Percentiles rank a stretch among this genome's conserved stretches.
Evolutionary conservation across 2,888 invertebrate species (phyloP).

Genomic region (Lepidonotus clava): DNA sequence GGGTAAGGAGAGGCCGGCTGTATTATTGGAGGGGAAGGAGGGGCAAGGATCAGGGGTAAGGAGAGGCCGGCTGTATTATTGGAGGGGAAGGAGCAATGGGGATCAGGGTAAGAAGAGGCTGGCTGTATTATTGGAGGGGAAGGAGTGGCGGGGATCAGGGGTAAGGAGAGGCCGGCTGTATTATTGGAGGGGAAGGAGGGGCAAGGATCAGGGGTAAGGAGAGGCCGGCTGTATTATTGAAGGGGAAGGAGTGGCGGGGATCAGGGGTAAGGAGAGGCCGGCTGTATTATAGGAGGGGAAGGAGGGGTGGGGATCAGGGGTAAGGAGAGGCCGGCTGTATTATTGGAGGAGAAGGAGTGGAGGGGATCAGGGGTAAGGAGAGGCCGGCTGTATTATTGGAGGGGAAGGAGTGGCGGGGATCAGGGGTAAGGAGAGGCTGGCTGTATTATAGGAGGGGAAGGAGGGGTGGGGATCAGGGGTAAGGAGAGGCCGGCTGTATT

Average conservation of each 20-base stretch:
- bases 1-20: slow-evolving; percentile 23
- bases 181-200: slow-evolving; percentile 20
- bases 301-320: neutral
- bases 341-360: slow-evolving; percentile 8
- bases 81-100: neutral
- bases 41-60: neutral
- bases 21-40: slow-evolving; percentile 33
- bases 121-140: slow-evolving; percentile 31
- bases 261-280: no score
- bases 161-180: slow-evolving; percentile 31
- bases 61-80: slow-evolving; percentile 39
- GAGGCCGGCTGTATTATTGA: slow-evolving; percentile 37
- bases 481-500: slow-evolving; percentile 35
- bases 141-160: neutral
- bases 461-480: neutral
- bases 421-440: no score
- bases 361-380: no score
- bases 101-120: slow-evolving; percentile 30
- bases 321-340: slow-evolving; percentile 33
- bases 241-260: neutral
- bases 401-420: neutral
- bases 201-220: no score
- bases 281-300: slow-evolving; percentile 29
- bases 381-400: slow-evolving; percentile 36
- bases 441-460: slow-evolving; percentile 25